A percentile compares a stretch with the other conserved stretches of the same genome.
These are phyloP conservation scores for Trochalopteron elliotii DNA, from an alignment of 2,113 vertebrate species.

Conservation along the genomic window DNA sequence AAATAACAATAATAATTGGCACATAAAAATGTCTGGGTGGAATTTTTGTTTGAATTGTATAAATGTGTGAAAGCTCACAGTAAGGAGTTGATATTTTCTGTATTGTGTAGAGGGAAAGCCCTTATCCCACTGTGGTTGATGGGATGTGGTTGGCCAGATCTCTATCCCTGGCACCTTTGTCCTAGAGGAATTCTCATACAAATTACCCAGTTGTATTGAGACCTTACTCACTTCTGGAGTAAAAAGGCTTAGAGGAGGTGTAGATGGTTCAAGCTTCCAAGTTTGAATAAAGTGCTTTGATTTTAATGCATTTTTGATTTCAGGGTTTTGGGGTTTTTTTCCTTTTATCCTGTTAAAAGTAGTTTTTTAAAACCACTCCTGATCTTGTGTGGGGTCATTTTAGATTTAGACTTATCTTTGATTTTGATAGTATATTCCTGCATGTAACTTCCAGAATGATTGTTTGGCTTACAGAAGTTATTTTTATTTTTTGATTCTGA, in stretches of 20 bases:
- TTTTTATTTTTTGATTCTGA: neutral
- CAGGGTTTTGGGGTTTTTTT: accelerated
- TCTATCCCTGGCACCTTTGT: neutral
- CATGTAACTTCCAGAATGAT: neutral
- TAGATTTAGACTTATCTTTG: neutral
- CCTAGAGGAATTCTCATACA: neutral
- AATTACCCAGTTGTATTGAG: neutral
- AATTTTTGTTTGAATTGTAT: neutral
- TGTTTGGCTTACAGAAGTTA: neutral
- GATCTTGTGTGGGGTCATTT: neutral
- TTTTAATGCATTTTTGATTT: neutral
- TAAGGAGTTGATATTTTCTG: neutral
- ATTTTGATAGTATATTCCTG: neutral
- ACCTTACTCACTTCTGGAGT: neutral
- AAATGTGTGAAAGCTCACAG: neutral
- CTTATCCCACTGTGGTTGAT: neutral
- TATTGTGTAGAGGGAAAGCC: neutral
- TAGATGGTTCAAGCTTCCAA: neutral
- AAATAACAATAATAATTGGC: neutral
- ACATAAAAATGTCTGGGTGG: neutral
- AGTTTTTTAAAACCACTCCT: neutral
- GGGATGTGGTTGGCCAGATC: neutral
- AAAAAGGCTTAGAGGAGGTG: neutral
- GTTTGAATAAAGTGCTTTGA: neutral
- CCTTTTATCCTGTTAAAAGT: neutral